phyloP scores from a whole-genome alignment of 1,140 invertebrate genomes.

The Bombus affinis region DNA sequence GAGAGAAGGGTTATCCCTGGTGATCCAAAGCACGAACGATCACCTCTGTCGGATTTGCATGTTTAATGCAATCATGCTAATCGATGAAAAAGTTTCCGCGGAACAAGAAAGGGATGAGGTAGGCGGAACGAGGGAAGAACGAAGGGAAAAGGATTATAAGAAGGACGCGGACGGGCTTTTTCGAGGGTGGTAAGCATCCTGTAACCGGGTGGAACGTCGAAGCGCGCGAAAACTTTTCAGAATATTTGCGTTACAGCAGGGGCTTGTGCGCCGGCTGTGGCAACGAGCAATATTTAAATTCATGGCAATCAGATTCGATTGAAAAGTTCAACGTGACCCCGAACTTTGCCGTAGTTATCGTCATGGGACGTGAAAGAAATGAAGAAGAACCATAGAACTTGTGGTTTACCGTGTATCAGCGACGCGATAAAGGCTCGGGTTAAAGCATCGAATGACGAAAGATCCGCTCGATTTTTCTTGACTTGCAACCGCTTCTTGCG shows the following conservation, averaged over 20 bases:
- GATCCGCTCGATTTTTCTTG: neutral
- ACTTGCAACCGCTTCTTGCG: neutral
- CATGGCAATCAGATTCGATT: conserved; percentile 59
- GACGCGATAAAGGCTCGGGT: conserved; percentile 4
- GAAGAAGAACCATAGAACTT: conserved; percentile 19
- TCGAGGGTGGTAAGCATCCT: conserved; percentile 52
- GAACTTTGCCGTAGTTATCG: conserved; percentile 33
- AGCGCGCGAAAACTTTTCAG: conserved; percentile 45
- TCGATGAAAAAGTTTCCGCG: conserved; percentile 63
- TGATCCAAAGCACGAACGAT: conserved; percentile 22
- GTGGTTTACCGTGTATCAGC: neutral
- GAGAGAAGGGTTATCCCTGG: conserved; percentile 9
- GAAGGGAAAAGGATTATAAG: conserved; percentile 47
- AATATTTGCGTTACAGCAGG: conserved; percentile 13
- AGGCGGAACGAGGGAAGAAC: neutral
- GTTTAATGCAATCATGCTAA: conserved; percentile 65
- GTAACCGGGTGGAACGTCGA: conserved; percentile 34
- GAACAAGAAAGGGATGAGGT: neutral
- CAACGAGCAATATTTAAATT: conserved; percentile 58
- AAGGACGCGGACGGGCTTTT: conserved; percentile 10
- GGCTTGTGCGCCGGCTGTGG: neutral
- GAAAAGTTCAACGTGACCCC: conserved; percentile 53
- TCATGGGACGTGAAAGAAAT: conserved; percentile 41
- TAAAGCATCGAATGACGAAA: neutral
- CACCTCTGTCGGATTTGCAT: conserved; percentile 58